Base-by-base conservation (phyloP, 2,113 vertebrate genomes). In the Protomyctophum bolini region DNA sequence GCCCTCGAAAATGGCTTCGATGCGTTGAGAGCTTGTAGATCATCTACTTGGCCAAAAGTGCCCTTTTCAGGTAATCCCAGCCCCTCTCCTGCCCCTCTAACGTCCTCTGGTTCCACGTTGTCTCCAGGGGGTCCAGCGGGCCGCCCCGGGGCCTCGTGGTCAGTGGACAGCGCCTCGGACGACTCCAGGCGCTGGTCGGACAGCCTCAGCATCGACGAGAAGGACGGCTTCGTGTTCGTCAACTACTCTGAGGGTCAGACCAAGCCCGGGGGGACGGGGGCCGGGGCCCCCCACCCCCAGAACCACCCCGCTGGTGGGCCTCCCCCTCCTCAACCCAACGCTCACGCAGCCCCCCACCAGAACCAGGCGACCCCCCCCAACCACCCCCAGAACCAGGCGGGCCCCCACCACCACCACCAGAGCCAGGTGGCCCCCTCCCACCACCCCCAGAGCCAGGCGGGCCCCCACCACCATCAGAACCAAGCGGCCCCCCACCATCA, bases 211-310 rank as follows among this genome's bases (percentile, higher is more conserved):
- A 89, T 98, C 7, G 97, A 99, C 6, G 98, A 99, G 91, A 99
- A 98, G 61, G 98, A 99, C 0, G 97, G 98, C 72, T 99, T 99
- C 14, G 94, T 99, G 77, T 98, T 99, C 0, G 96, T 99, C 2
- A 99, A 98, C 91, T 99, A 99, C 79, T 99, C 97, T 0, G 97
- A 99, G 70, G 96, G 96, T 46, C 96, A 97, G 86, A 70, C 86
- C 6, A 95, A 93, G 84, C 66, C 91, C 88, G 47, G 80, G 80
- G 47, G 80, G 80, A 78, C 64, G 89, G 91, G 21, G 21, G n/a
- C 84, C 82, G 41, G 33, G 5, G 73, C 62, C 7, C 66, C 47
- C 15, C 14, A 58, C 46, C 86, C 49, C 33, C 64, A 54, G n/a
- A 3, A 51, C 5, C 21, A 5, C 33, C 33, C 33, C 33, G 33